These are phyloP conservation scores for Ibidorhyncha struthersii DNA, from an alignment of 2,113 vertebrate species.

Conservation along the genomic window DNA sequence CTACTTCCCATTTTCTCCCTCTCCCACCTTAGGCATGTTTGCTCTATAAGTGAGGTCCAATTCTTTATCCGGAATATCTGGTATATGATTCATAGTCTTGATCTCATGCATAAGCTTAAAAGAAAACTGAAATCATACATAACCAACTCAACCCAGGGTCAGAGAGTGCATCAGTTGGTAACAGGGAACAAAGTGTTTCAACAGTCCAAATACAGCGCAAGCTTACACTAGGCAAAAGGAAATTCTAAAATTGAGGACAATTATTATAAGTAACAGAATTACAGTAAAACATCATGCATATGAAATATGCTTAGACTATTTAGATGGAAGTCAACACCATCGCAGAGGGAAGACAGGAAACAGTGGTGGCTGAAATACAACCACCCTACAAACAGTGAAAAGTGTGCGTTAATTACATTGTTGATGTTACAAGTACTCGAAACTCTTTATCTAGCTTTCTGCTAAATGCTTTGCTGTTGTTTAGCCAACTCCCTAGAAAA, in stretches of 20 bases:
- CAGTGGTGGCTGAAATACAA: background rate
- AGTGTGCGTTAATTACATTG: background rate
- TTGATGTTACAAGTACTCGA: background rate
- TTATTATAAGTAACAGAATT: background rate
- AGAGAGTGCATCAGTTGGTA: background rate
- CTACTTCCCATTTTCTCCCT: background rate
- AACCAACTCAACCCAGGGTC: background rate
- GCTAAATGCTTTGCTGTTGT: background rate
- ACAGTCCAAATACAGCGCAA: background rate
- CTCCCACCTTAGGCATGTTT: background rate
- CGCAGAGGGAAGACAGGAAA: background rate
- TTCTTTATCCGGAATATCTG: background rate
- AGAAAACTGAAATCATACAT: background rate
- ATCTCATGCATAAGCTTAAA: background rate
- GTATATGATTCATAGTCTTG: background rate
- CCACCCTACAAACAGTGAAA: background rate
- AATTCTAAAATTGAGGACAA: background rate
- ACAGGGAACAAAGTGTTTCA: background rate
- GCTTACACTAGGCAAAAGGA: background rate
- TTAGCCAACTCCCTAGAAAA: background rate
- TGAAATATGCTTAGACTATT: background rate
- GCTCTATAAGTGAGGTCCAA: background rate
- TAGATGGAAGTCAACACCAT: background rate
- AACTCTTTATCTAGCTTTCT: background rate
- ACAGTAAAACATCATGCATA: background rate